A percentile compares a stretch with the other conserved stretches of the same genome.
phyloP scores from a whole-genome alignment of 2,113 vertebrate species.

The Pandion haliaetus region DNA sequence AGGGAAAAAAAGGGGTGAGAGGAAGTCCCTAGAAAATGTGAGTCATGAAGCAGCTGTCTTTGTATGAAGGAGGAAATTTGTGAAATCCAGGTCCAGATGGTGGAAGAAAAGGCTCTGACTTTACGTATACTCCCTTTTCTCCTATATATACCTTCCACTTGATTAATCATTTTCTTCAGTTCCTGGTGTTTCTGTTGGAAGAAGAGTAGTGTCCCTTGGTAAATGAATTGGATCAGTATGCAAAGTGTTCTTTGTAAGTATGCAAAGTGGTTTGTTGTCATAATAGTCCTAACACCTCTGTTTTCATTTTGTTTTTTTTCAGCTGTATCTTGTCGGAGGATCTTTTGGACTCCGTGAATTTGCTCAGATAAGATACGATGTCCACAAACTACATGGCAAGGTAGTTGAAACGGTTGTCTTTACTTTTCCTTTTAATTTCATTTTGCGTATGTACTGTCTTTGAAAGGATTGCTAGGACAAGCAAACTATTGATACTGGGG shows the following conservation, averaged over 20 bases:
- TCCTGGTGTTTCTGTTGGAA: background rate
- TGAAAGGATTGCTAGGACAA: background rate
- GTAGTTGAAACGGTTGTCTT: conserved; percentile 64
- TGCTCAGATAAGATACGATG: conserved; percentile 92
- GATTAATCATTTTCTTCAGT: background rate
- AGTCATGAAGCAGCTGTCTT: background rate
- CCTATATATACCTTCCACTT: background rate
- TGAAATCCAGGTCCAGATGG: background rate
- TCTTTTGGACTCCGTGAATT: conserved; percentile 94
- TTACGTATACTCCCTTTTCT: background rate
- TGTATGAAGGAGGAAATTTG: background rate
- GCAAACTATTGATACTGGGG: background rate
- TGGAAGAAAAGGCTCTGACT: background rate
- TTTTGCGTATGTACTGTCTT: background rate
- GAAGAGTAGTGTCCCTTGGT: background rate
- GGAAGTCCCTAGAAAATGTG: background rate
- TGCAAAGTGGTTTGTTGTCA: background rate
- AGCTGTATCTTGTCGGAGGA: conserved; percentile 91
- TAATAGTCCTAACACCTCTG: background rate
- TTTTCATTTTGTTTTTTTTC: conserved; percentile 47
- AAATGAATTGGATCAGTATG: background rate
- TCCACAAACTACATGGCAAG: conserved; percentile 79
- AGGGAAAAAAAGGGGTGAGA: background rate
- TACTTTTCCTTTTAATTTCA: background rate
- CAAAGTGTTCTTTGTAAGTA: background rate